Evolutionary conservation across 2,113 vertebrate genomes (phyloP).

Genomic region (Anguilla japonica): DNA sequence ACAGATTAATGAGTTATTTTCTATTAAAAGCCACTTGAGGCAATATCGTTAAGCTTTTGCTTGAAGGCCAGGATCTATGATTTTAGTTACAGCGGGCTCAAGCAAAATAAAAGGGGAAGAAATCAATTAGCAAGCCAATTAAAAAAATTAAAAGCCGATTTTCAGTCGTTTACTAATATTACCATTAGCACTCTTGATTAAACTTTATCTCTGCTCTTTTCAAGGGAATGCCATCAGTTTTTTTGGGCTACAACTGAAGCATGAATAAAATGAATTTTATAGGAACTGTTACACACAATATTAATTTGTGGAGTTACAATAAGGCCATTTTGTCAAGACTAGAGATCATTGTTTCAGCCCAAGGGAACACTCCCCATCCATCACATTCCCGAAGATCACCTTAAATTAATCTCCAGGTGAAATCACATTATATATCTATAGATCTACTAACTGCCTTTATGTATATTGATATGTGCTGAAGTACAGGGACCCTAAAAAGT

Average conservation of each 20-base stretch:
- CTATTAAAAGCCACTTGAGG: constrained; percentile 30
- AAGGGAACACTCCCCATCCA: background rate
- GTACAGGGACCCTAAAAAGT: too few relatives aligned
- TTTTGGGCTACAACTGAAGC: background rate
- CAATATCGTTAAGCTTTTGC: constrained; percentile 45
- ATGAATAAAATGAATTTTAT: background rate
- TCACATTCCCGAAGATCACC: background rate
- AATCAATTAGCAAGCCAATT: constrained; percentile 53
- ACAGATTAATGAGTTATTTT: constrained; percentile 40
- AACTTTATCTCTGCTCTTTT: constrained; percentile 3
- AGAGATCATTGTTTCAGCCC: background rate
- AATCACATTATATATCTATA: background rate
- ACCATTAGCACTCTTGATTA: constrained; percentile 9
- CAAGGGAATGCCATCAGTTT: background rate
- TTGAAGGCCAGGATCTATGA: constrained; percentile 22
- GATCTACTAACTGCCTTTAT: background rate
- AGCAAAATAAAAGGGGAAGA: constrained; percentile 35
- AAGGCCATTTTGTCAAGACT: too few relatives aligned
- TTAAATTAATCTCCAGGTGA: background rate
- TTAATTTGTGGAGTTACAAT: background rate
- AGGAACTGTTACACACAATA: background rate
- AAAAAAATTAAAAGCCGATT: constrained; percentile 26
- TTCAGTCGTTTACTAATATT: constrained; percentile 20
- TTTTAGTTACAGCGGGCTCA: constrained; percentile 35
- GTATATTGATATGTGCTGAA: too few relatives aligned